These are phyloP conservation scores for Drosophila ezoana DNA, from an alignment of 2,888 invertebrate species.

Conservation along the genomic window DNA sequence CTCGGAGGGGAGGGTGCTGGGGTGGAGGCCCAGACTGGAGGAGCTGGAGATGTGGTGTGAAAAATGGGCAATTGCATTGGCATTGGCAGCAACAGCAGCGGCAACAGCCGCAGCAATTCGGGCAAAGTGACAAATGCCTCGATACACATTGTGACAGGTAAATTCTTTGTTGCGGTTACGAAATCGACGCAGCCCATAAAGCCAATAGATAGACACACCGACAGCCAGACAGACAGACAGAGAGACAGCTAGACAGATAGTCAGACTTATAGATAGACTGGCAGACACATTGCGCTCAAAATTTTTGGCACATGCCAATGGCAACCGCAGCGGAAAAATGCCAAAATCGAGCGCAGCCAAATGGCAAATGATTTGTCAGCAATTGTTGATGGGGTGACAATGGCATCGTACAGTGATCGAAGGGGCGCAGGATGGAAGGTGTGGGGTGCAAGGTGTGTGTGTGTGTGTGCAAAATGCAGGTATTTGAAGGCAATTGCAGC, in stretches of 20 bases:
- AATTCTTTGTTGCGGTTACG: conserved; percentile 72
- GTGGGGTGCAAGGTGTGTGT: neutral
- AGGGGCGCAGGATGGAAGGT: neutral
- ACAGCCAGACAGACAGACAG: conserved; percentile 21
- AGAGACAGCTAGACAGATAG: conserved; percentile 9
- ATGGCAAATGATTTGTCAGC: conserved; percentile 80
- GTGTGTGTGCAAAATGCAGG: conserved; percentile 11
- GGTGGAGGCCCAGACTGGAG: neutral
- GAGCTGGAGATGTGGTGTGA: conserved; percentile 60
- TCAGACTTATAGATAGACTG: conserved; percentile 18
- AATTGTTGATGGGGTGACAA: conserved; percentile 65
- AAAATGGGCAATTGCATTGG: conserved; percentile 76
- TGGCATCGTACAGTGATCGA: conserved; percentile 8
- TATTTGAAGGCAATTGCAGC: conserved; percentile 47
- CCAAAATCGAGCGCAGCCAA: conserved; percentile 65
- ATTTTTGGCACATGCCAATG: conserved; percentile 76
- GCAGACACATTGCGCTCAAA: conserved; percentile 66
- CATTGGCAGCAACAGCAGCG: conserved; percentile 30
- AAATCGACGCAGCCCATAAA: conserved; percentile 59
- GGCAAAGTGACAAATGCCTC: conserved; percentile 75
- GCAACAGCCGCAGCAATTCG: conserved; percentile 45
- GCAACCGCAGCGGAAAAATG: conserved; percentile 76
- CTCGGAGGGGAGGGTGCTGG: neutral
- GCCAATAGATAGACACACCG: conserved; percentile 17
- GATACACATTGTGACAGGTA: conserved; percentile 78